A percentile compares a stretch with the other conserved stretches of the same genome.
Evolutionary conservation across 1,140 invertebrate genomes (phyloP).

Genomic region (Listronotus oregonensis): DNA sequence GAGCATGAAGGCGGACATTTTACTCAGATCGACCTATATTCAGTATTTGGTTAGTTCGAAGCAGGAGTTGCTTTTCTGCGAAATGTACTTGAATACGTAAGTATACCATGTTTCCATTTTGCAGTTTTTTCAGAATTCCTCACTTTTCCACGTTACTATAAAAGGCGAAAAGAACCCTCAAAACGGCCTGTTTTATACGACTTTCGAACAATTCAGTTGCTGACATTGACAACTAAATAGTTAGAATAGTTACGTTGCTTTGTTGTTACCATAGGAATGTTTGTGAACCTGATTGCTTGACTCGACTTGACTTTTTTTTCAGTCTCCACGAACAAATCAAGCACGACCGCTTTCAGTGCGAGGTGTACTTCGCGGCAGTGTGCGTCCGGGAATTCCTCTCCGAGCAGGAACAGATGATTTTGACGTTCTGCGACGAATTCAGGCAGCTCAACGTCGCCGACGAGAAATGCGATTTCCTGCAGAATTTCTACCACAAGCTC

Average conservation of each 20-base stretch:
- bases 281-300: no score
- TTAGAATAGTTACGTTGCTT: no score
- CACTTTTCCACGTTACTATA: no score
- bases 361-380: constrained; percentile 77
- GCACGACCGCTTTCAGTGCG: constrained; percentile 74
- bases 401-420: constrained; percentile 67
- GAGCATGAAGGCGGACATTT: constrained; percentile 81
- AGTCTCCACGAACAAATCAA: constrained; percentile 68
- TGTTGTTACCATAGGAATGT: no score
- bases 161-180: no score
- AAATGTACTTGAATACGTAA: constrained; percentile 77
- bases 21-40: constrained; percentile 78
- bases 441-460: constrained; percentile 74
- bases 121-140: no score
- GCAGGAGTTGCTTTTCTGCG: constrained; percentile 79
- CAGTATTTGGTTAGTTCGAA: constrained; percentile 84
- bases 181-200: no score
- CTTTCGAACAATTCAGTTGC: no score
- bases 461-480: constrained; percentile 78
- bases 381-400: constrained; percentile 83
- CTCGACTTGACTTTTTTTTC: no score
- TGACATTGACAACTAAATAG: no score
- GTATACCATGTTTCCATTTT: constrained; percentile 44
- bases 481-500: constrained; percentile 67
- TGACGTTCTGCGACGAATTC: constrained; percentile 78